These are phyloP conservation scores for Drosophila tanythrix DNA, from an alignment of 2,888 invertebrate genomes.

Conservation along the genomic window DNA sequence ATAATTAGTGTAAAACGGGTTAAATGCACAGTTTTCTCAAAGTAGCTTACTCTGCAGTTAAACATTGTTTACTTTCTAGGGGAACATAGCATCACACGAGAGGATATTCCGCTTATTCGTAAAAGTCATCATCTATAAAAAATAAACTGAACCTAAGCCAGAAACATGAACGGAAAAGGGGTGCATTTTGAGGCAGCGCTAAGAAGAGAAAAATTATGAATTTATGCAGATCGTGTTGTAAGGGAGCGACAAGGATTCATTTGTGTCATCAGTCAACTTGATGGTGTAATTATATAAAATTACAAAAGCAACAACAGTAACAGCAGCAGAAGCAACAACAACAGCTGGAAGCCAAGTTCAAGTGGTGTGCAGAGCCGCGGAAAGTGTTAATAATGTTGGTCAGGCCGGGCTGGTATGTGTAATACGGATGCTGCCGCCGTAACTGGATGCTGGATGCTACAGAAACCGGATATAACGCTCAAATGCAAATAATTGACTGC, in stretches of 20 bases:
- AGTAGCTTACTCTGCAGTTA: not conserved
- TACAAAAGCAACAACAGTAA: constrained; percentile 59
- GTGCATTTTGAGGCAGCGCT: constrained; percentile 20
- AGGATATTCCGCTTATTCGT: not conserved
- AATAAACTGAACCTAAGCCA: constrained; percentile 14
- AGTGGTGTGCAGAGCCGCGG: constrained; percentile 59
- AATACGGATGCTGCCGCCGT: constrained; percentile 39
- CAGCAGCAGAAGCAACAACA: constrained; percentile 17
- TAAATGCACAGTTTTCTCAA: not conserved
- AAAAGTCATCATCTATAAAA: constrained; percentile 33
- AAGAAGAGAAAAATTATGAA: constrained; percentile 75
- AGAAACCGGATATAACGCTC: constrained; percentile 69
- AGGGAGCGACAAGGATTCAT: constrained; percentile 83
- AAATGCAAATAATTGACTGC: constrained; percentile 69
- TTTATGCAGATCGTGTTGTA: constrained; percentile 79
- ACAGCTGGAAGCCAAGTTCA: constrained; percentile 61
- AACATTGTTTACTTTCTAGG: not conserved
- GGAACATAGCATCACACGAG: not conserved
- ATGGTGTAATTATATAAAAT: constrained; percentile 84
- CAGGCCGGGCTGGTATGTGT: constrained; percentile 2
- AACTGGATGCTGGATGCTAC: constrained; percentile 66
- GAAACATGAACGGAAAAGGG: constrained; percentile 15
- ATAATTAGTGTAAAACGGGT: not conserved
- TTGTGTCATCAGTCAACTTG: constrained; percentile 85
- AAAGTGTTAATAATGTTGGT: constrained; percentile 77